These are phyloP conservation scores for Chloroclystis v-ata DNA, from an alignment of 2,888 invertebrate species.

Conservation along the genomic window DNA sequence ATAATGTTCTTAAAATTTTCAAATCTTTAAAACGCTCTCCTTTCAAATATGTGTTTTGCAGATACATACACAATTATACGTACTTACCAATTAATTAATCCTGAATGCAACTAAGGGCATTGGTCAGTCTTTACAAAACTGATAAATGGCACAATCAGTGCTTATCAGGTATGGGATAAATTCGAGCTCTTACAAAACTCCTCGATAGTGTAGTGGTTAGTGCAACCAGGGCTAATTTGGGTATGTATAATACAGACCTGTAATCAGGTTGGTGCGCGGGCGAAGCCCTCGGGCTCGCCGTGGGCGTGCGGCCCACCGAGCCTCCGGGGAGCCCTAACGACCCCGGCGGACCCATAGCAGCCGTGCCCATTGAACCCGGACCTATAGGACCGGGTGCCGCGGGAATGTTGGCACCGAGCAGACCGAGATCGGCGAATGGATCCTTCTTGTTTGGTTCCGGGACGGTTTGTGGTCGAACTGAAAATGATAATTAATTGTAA, in stretches of 20 bases:
- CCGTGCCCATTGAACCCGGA: not conserved
- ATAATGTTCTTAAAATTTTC: no score
- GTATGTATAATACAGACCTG: slow-evolving; percentile 40
- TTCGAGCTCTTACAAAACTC: no score
- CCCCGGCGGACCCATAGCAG: slow-evolving; percentile 11
- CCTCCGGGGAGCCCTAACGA: slow-evolving; percentile 10
- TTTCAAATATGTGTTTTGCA: no score
- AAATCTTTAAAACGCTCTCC: no score
- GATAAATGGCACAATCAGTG: no score
- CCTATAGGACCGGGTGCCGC: slow-evolving; percentile 8
- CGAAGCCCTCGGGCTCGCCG: slow-evolving; percentile 52
- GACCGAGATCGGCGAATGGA: slow-evolving; percentile 85
- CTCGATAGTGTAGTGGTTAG: no score
- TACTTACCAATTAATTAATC: no score
- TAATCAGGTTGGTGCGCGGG: slow-evolving; percentile 71
- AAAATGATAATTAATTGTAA: not conserved
- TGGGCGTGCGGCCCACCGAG: slow-evolving; percentile 27
- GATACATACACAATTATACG: no score
- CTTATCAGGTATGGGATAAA: no score
- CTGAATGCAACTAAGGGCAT: no score
- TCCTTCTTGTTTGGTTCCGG: slow-evolving; percentile 77
- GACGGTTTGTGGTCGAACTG: slow-evolving; percentile 59
- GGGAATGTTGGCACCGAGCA: slow-evolving; percentile 40
- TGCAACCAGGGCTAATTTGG: no score
- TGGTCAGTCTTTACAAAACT: no score